Base-by-base conservation (phyloP, 2,113 vertebrate species). In the Colaptes auratus region DNA sequence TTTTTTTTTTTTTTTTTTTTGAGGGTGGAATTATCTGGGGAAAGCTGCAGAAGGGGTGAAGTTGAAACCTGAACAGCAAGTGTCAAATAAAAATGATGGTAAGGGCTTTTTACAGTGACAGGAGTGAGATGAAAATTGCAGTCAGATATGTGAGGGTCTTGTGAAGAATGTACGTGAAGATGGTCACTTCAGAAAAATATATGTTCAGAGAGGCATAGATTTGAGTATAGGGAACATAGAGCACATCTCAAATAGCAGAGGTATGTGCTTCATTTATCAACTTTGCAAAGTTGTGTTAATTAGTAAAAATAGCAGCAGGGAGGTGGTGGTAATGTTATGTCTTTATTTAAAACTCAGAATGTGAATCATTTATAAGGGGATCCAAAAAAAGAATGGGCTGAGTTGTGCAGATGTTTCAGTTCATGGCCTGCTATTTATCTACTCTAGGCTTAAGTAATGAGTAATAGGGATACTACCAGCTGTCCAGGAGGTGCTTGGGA, bases 341-440 rank as follows among this genome's bases (percentile, higher is more conserved):
- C n/a, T 44, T 83, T 11, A 23, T 73, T 73, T 53, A 65, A 92
- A 88, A 46, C 8, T 4, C 2, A 35, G 39, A 55, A 69, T 10
- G 3, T 50, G 58, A 83, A 71, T 71, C 30, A 6, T n/a, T 75
- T 89, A 46, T 30, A 87, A 63, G 12, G 11, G 25, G 4, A 65
- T 87, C 19, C 14, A 24, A 33, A 33, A 60, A 33, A 73, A 63
- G 7, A 15, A 15, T 6, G 3, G 7, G 23, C 66, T 75, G 67
- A 36, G 39, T 58, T 64, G 60, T 67, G 53, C 48, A 78, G 72
- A 48, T 74, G 52, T 77, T 86, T 88, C 50, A 44, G 75, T 83
- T 88, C 30, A 2, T 53, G 28, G 15, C 63, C 64, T 93, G 33
- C 59, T 77, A 70, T 87, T 93, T 89, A 55, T 72, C 74, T 82